These are phyloP conservation scores for Nephrotoma guestfalica DNA, from an alignment of 2,888 invertebrate species.

Conservation along the genomic window DNA sequence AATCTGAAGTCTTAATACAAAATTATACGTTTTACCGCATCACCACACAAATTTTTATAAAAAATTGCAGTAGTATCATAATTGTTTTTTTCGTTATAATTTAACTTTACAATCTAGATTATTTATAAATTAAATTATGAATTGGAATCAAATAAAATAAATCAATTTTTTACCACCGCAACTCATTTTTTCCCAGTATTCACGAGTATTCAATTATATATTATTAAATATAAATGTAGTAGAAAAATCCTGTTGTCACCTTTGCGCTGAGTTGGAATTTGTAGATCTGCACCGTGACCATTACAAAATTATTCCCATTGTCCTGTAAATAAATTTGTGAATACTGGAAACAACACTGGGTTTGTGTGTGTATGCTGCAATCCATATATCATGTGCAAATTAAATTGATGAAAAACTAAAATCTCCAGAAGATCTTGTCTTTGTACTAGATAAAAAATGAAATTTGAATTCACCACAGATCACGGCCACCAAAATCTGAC, in stretches of 20 bases:
- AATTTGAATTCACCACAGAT: conserved; percentile 9
- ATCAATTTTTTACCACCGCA: conserved; percentile 6
- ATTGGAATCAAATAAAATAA: not conserved
- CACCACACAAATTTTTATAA: not conserved
- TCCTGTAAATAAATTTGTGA: conserved; percentile 5
- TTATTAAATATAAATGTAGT: not conserved
- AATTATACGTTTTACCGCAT: conserved; percentile 5
- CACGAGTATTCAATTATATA: conserved; percentile 8
- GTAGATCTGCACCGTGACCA: not conserved
- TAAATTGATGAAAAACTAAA: not conserved
- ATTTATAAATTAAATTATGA: conserved; percentile 1
- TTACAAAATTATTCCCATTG: not conserved
- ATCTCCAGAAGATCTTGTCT: conserved; percentile 1
- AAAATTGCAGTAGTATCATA: conserved; percentile 5
- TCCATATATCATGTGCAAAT: not conserved
- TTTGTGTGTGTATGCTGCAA: conserved; percentile 5
- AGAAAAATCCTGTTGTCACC: not conserved
- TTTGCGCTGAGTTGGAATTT: not conserved
- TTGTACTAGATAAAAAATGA: not conserved
- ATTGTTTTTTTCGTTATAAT: not conserved
- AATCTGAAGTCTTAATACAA: not conserved
- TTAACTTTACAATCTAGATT: not conserved
- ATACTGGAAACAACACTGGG: conserved; percentile 7
- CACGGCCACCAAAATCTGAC: conserved; percentile 17
- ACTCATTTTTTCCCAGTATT: conserved; percentile 12